These are phyloP conservation scores for Heteropelma amictum DNA, from an alignment of 2,888 invertebrate species.

Conservation along the genomic window DNA sequence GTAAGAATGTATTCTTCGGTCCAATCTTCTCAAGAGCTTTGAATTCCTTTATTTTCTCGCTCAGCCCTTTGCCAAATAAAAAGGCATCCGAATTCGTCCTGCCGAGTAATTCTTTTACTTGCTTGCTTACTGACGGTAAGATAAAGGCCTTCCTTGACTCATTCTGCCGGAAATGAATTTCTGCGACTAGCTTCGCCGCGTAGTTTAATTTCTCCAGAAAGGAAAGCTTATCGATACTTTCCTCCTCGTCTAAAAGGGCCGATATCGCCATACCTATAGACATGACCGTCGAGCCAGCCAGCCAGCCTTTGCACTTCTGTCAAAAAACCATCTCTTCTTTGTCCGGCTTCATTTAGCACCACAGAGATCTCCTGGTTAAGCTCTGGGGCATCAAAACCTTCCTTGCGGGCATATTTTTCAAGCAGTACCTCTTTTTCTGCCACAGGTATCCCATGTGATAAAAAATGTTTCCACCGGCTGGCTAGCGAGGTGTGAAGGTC, in stretches of 20 bases:
- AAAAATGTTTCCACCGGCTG: conserved; percentile 18
- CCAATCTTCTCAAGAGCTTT: conserved; percentile 22
- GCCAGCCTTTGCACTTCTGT: neutral
- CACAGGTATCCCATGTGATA: neutral
- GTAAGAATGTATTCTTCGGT: neutral
- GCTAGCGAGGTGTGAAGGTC: conserved; percentile 8
- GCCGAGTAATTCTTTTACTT: conserved; percentile 7
- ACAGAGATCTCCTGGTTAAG: conserved; percentile 20
- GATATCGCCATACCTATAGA: neutral
- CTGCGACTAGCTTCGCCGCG: conserved; percentile 12
- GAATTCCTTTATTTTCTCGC: conserved; percentile 20
- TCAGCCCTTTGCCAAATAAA: conserved; percentile 10
- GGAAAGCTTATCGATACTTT: neutral
- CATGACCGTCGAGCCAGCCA: neutral
- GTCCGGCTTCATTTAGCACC: conserved; percentile 10
- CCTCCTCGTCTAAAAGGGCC: neutral
- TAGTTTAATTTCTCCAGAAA: conserved; percentile 6
- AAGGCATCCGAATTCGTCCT: conserved; percentile 1
- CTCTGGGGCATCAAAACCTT: conserved; percentile 24
- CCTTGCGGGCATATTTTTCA: conserved; percentile 5
- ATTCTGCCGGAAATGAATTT: conserved; percentile 2
- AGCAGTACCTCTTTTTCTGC: conserved; percentile 7
- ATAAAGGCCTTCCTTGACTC: conserved; percentile 25
- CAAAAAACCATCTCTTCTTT: neutral
- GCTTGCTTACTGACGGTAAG: neutral